phyloP scores from a whole-genome alignment of 2,113 vertebrate genomes.

The Cheirogaleus medius region DNA sequence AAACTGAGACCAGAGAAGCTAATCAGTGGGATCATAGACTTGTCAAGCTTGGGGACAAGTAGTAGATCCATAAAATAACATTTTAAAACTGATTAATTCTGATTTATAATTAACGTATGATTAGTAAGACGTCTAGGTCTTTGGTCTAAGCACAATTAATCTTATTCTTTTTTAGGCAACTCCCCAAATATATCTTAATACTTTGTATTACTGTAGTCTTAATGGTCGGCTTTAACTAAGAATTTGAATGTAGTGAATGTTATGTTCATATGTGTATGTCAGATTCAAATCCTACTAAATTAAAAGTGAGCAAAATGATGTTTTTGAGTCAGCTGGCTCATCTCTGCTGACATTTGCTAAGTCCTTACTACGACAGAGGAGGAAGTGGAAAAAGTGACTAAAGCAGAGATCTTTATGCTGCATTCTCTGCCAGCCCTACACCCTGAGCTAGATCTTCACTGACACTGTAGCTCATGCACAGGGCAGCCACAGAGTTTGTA shows the following conservation, averaged over 20 bases:
- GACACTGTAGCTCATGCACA: background rate
- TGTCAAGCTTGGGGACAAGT: background rate
- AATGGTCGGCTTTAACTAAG: background rate
- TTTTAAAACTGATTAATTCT: background rate
- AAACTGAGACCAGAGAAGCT: background rate
- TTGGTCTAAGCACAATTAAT: background rate
- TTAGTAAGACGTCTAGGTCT: background rate
- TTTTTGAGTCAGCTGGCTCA: background rate
- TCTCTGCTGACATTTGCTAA: background rate
- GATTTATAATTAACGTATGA: background rate
- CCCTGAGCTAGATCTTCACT: background rate
- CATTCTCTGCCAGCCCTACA: too few relatives aligned
- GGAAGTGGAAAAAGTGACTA: background rate
- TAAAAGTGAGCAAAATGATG: background rate
- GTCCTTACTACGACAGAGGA: background rate
- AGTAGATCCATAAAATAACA: background rate
- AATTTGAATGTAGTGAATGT: background rate
- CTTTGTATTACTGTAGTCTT: background rate
- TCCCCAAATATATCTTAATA: background rate
- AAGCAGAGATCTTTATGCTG: background rate
- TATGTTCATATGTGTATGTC: background rate
- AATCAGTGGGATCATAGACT: background rate
- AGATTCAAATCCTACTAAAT: background rate
- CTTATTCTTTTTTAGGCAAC: background rate
- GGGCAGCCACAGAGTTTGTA: background rate